phyloP scores from a whole-genome alignment of 2,113 vertebrate species.

The Sphyrna mokarran region DNA sequence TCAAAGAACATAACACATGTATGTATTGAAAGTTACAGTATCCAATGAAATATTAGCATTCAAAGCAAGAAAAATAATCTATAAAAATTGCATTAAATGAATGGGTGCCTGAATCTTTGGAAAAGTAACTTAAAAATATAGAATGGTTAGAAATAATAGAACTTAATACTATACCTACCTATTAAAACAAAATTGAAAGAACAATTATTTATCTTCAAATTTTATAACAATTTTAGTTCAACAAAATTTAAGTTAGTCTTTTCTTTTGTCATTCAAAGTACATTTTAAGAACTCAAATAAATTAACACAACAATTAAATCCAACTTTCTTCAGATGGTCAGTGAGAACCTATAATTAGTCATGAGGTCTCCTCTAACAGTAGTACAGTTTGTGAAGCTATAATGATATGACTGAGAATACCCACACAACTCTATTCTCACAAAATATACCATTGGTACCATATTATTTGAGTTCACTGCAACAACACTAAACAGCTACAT shows the following conservation, averaged over 20 bases:
- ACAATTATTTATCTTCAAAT: neutral
- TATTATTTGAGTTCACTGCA: constrained; percentile 70
- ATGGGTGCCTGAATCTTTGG: neutral
- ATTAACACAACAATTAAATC: neutral
- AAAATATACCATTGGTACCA: constrained; percentile 73
- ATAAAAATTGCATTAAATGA: neutral
- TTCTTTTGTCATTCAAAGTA: neutral
- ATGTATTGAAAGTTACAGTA: neutral
- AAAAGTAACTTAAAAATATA: neutral
- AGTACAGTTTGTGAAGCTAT: constrained; percentile 66
- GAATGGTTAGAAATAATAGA: neutral
- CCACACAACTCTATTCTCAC: constrained; percentile 75
- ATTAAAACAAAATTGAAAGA: neutral
- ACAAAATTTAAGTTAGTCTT: neutral
- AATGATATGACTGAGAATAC: constrained; percentile 84
- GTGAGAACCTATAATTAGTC: neutral
- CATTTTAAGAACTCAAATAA: neutral
- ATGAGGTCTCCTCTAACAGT: neutral
- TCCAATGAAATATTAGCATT: neutral
- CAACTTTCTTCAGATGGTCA: neutral
- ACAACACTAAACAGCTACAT: constrained; percentile 89
- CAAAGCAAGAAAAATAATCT: neutral
- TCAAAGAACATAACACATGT: neutral
- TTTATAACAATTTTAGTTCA: neutral
- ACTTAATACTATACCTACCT: neutral